phyloP scores from a whole-genome alignment of 2,888 invertebrate species.

The Microplitis deprimator region DNA sequence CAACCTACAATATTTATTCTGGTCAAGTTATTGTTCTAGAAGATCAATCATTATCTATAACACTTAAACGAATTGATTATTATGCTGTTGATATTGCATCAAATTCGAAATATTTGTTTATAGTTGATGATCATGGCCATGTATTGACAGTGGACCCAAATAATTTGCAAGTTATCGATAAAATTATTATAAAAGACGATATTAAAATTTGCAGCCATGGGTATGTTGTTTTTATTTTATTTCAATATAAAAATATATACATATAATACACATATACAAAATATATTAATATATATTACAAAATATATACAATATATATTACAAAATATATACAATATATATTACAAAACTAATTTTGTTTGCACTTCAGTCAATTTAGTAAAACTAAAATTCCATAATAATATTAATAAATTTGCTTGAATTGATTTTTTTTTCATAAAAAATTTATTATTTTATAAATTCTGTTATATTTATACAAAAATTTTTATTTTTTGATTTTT shows the following conservation, averaged over 20 bases:
- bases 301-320: no score
- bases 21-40: constrained; percentile 65
- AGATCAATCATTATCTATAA: constrained; percentile 63
- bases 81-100: constrained; percentile 78
- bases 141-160: constrained; percentile 75
- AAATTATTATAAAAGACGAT: constrained; percentile 78
- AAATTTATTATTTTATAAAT: no score
- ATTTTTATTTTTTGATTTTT: no score
- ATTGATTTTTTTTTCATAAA: no score
- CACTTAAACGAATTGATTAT: constrained; percentile 73
- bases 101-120: constrained; percentile 75
- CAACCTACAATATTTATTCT: constrained; percentile 70
- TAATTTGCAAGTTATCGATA: constrained; percentile 75
- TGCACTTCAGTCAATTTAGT: no score
- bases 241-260: no score
- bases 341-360: not conserved
- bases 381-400: no score
- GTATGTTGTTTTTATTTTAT: constrained; percentile 47
- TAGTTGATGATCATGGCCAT: constrained; percentile 77
- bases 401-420: no score
- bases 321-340: no score
- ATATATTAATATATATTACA: no score
- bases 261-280: no score
- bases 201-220: constrained; percentile 79
- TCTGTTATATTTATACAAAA: no score